Evolutionary conservation across 1,140 invertebrate genomes (phyloP), one percentile per base, ranked within the genome.

Genomic region (Leptinotarsa defecta): DNA sequence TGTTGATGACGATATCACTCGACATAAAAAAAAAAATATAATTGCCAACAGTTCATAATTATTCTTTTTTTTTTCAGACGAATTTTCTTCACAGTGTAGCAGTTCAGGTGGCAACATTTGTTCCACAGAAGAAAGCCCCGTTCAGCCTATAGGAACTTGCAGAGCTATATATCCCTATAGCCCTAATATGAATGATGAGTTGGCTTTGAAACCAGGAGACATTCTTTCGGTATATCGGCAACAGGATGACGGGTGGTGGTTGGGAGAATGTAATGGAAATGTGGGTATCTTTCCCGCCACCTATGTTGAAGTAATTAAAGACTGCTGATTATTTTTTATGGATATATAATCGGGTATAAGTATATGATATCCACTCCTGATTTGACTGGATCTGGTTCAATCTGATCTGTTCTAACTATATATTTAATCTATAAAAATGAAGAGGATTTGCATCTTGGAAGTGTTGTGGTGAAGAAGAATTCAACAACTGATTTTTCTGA

Each of bases 161-260:
- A 91, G 91, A 79, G 96, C 94, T 1, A 86, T 97, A 3, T 98
- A 97, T 84, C 91, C 94, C 64, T 98, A 97, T 85, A 90, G 92
- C 76, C 95, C 95, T 13, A 94, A 94, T 83, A 88, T 96, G 61
- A 92, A 93, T 81, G 96, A 97, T 87, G 96, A 98, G 85, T 89
- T 98, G 20, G 93, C 92, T 65, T 88, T 97, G 65, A 90, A 88
- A 82, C 91, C 92, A 81, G 96, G 95, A 78, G 95, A 98, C 84
- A 87, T 95, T 13, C 94, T 98, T 24, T 93, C 92, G 75, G 92
- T 98, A 34, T 94, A 94, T 85, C 92, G 94, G 80, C 96, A 97
- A 83, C 94, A 96, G 83, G 91, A 93, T n/a, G 95, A 96, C 83
- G 95, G 95, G 6, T 98, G 96, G 96, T 98, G 96, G 96, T 91